Evolutionary conservation across 2,888 invertebrate species (phyloP).

Genomic region (Carabus problematicus): DNA sequence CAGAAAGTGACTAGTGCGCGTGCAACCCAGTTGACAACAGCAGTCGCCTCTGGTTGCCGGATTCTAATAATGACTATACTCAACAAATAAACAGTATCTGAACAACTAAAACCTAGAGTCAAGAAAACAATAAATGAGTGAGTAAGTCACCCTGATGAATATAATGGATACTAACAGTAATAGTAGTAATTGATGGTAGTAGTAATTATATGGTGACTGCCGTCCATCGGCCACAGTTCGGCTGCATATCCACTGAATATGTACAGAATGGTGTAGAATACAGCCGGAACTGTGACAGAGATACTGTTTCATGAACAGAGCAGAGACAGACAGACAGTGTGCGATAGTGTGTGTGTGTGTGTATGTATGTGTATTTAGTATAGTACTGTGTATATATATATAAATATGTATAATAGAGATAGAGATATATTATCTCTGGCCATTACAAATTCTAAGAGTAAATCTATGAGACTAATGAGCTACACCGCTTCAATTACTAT

Average conservation of each 20-base stretch:
- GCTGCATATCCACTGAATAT: conserved; percentile 34
- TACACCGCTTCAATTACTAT: conserved; percentile 40
- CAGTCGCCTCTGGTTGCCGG: conserved; percentile 27
- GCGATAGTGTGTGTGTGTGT: not conserved
- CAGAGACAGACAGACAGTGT: too few relatives aligned
- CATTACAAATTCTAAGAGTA: conserved; percentile 27
- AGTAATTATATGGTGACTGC: not conserved
- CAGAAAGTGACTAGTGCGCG: conserved; percentile 41
- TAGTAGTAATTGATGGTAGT: too few relatives aligned
- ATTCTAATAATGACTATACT: conserved; percentile 32
- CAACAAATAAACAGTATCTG: conserved; percentile 10
- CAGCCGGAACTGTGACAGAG: conserved; percentile 15
- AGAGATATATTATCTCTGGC: conserved; percentile 4
- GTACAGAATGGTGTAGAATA: conserved; percentile 24
- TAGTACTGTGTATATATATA: conserved; percentile 1
- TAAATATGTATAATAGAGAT: conserved; percentile 18
- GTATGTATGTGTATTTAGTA: not conserved
- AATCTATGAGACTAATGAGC: conserved; percentile 41
- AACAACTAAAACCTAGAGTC: conserved; percentile 29
- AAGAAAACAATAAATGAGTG: conserved; percentile 12
- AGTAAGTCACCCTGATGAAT: conserved; percentile 1
- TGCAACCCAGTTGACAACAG: conserved; percentile 38
- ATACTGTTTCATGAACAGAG: not conserved
- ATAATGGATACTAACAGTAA: not conserved
- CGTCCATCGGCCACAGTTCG: conserved; percentile 22